These are phyloP conservation scores for Empis livida DNA, from an alignment of 2,888 invertebrate species.

Conservation along the genomic window DNA sequence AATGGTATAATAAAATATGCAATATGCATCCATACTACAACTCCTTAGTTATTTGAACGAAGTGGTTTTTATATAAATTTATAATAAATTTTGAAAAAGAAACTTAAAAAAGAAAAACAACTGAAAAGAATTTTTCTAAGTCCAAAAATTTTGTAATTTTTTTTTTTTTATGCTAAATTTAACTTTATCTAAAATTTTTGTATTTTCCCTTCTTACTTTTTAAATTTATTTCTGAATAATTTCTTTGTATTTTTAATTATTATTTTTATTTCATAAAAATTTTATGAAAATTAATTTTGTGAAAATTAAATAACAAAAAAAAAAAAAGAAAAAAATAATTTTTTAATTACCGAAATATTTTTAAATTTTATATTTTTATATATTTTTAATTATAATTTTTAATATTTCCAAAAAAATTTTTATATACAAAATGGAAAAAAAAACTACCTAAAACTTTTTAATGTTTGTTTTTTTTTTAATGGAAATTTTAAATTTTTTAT, in stretches of 20 bases:
- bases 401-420: neutral
- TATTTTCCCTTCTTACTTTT: conserved; percentile 6
- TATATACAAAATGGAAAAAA: neutral
- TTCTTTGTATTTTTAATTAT: conserved; percentile 6
- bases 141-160: neutral
- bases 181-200: conserved; percentile 2
- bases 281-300: neutral
- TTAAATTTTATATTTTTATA: neutral
- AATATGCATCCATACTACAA: too few species aligned
- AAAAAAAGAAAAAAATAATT: neutral
- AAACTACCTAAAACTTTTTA: neutral
- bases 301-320: neutral
- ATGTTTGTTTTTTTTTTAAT: neutral
- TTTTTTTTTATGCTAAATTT: conserved; percentile 2
- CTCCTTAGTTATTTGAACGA: too few species aligned
- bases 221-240: conserved; percentile 5
- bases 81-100: conserved; percentile 4
- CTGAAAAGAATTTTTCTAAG: too few species aligned
- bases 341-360: neutral
- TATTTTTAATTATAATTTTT: neutral
- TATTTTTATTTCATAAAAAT: neutral
- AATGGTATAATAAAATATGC: too few species aligned
- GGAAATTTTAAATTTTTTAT: neutral
- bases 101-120: neutral
- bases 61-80: neutral